Base-by-base conservation (phyloP, 2,113 vertebrate species). In the Platysternon megacephalum region DNA sequence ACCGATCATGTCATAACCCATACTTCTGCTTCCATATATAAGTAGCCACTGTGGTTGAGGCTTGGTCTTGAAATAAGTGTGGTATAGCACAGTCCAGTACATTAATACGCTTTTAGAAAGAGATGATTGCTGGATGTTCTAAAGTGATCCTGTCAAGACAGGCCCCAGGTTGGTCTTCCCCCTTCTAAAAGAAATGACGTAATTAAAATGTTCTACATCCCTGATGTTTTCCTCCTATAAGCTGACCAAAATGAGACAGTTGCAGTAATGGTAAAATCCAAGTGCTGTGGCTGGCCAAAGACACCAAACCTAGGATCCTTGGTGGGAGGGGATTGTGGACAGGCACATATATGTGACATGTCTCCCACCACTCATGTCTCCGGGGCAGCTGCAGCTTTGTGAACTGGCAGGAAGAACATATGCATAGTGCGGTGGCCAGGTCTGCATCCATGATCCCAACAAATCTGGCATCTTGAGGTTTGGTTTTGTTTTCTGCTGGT, bases 401-500 rank as follows among this genome's bases (percentile, higher is more conserved):
- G 53, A 46, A 4, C 2, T 5, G 58, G 42, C 46, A 21, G 26
- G 4, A 32, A 84, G 44, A 44, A 48, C 9, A 3, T 42, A 21
- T 84, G 26, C 42, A 61, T 61, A 61, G 26, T 61, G 11, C 48
- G 21, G n/a, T 58, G 19, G 11, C 39, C 1, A 1, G 0, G 2
- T 48, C 29, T 83, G 21, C 1, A 22, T 55, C 44, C 0, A 1
- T 17, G 80, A 86, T 2, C 10, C 28, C 48, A 4, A 2, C 79
- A 58, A 58, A 11, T 5, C 11, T 22, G 49, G 51, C 21, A 42
- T 84, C 48, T 76, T 28, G 6, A 10, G 3, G 65, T 32, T 46
- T n/a, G 44, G 32, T 84, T 55, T 35, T 0, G 1, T 68, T n/a
- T 84, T 55, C 32, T 0, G 1, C 17, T 26, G 0, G 0, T 32